Evolutionary conservation across 2,113 vertebrate genomes (phyloP).

Genomic region (Machaerirhynchus nigripectus): DNA sequence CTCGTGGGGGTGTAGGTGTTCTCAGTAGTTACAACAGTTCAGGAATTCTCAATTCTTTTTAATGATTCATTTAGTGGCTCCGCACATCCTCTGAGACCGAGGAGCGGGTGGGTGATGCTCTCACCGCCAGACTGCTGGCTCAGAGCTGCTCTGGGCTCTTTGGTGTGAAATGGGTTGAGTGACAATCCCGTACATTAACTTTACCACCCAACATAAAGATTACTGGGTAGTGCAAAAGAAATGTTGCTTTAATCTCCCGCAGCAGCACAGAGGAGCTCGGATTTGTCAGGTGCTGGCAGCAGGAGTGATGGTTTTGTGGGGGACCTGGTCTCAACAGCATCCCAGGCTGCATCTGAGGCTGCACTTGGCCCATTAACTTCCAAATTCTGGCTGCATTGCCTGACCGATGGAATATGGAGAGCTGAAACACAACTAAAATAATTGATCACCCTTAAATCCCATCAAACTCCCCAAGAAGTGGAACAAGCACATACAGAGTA

Average conservation of each 20-base stretch:
- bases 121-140: neutral
- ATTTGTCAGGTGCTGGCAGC: conserved; percentile 12
- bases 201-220: conserved; percentile 59
- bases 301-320: conserved; percentile 26
- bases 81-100: neutral
- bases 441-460: neutral
- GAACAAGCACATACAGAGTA: neutral
- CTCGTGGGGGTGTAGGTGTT: neutral
- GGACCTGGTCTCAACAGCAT: neutral
- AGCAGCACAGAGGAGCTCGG: neutral
- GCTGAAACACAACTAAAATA: neutral
- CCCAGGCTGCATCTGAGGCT: neutral
- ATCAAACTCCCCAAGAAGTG: neutral
- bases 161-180: conserved; percentile 29
- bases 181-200: conserved; percentile 48
- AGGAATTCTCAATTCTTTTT: neutral
- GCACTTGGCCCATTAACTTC: conserved; percentile 13
- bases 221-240: conserved; percentile 43
- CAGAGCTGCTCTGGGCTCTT: neutral
- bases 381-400: neutral
- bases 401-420: neutral
- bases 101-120: neutral
- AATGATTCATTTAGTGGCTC: neutral
- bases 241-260: conserved; percentile 55
- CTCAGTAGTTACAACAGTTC: neutral